phyloP scores from a whole-genome alignment of 2,797 vertebrate species.

The Varecia variegata region DNA sequence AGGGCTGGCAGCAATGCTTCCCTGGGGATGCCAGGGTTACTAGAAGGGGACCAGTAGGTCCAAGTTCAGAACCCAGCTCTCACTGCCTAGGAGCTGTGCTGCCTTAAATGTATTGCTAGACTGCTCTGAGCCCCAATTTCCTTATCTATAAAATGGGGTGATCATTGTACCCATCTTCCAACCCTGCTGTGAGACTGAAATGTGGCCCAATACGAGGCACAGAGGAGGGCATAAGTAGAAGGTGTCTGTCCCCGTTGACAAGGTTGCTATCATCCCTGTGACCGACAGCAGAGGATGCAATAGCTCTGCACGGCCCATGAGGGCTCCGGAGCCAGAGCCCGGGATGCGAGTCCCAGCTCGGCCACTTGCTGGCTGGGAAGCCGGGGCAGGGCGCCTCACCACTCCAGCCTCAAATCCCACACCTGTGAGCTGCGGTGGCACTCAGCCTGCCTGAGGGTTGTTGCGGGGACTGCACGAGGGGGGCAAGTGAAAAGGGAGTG shows the following conservation, averaged over 20 bases:
- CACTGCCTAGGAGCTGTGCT: background rate
- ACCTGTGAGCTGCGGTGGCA: too few relatives aligned
- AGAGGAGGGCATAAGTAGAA: too few relatives aligned
- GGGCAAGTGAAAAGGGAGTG: fast-evolving
- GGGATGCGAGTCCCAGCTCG: background rate
- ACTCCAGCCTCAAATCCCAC: background rate
- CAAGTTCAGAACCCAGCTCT: background rate
- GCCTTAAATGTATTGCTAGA: fast-evolving
- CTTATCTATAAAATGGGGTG: background rate
- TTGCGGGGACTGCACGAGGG: background rate
- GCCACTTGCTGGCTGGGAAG: background rate
- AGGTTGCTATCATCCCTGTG: background rate
- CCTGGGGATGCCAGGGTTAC: background rate
- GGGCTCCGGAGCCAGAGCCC: background rate
- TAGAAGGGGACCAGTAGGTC: background rate
- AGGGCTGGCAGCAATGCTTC: background rate
- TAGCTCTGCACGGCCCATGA: fast-evolving
- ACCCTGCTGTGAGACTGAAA: fast-evolving
- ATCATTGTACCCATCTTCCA: fast-evolving
- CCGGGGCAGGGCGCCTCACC: fast-evolving
- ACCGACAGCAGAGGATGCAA: background rate
- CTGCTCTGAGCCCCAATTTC: background rate
- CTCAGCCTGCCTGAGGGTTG: too few relatives aligned
- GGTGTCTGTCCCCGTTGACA: too few relatives aligned
- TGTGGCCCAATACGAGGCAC: fast-evolving